A percentile compares a stretch with the other conserved stretches of the same genome.
Evolutionary conservation across 2,888 invertebrate genomes (phyloP).

Genomic region (Aspidiotus destructor): DNA sequence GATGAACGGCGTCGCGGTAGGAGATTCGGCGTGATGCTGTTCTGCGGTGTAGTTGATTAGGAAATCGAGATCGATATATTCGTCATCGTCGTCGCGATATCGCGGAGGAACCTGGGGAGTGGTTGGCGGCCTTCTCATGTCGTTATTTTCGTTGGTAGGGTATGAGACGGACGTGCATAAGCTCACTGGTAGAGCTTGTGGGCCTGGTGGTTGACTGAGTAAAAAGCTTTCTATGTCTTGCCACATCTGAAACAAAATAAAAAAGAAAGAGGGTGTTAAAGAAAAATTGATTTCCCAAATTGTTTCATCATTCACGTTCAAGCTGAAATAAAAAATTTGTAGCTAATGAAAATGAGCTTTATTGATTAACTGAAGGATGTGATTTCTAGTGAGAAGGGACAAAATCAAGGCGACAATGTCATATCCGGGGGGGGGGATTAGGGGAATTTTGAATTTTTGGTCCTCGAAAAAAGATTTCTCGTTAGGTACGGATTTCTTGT

Average conservation of each 20-base stretch:
- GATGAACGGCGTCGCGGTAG: not conserved
- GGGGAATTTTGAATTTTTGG: too few species aligned
- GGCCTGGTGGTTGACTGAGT: constrained; percentile 23
- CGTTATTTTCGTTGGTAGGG: not conserved
- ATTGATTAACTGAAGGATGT: too few species aligned
- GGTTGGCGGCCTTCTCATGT: constrained; percentile 10
- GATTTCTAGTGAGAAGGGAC: too few species aligned
- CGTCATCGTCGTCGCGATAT: constrained; percentile 18
- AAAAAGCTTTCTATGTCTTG: constrained; percentile 28
- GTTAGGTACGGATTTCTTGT: too few species aligned
- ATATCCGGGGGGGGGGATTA: too few species aligned
- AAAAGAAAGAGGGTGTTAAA: not conserved
- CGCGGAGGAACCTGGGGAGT: not conserved
- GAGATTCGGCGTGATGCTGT: constrained; percentile 8
- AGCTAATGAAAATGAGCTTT: too few species aligned
- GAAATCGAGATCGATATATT: constrained; percentile 24
- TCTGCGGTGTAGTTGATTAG: constrained; percentile 23
- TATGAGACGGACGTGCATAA: constrained; percentile 5
- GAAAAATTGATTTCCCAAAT: not conserved
- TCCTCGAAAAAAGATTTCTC: too few species aligned
- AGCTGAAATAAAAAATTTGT: not conserved
- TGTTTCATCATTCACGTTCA: not conserved
- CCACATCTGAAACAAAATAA: constrained; percentile 22
- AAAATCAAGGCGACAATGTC: too few species aligned
- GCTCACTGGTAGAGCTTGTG: constrained; percentile 22